Evolutionary conservation across 2,888 invertebrate species (phyloP).

Genomic region (Hemaris fuciformis): DNA sequence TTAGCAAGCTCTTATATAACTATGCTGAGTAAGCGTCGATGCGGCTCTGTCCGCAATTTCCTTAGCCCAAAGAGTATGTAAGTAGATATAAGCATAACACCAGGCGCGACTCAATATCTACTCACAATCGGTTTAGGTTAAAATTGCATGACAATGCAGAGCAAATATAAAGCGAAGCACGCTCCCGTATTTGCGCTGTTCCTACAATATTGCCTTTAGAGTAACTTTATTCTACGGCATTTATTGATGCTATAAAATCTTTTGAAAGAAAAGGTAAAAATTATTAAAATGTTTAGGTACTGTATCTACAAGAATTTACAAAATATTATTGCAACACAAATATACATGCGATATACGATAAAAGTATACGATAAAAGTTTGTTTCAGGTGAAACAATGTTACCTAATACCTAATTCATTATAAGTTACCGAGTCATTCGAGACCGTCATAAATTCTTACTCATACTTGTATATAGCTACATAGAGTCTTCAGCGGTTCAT

Average conservation of each 20-base stretch:
- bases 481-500: background rate
- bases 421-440: background rate
- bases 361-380: background rate
- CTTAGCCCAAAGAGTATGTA: conserved; percentile 37
- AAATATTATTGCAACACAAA: too few species aligned
- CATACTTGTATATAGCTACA: background rate
- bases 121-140: conserved; percentile 65
- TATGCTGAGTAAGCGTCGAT: conserved; percentile 68
- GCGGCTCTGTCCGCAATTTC: conserved; percentile 66
- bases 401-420: background rate
- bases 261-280: too few species aligned
- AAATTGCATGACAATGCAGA: conserved; percentile 72
- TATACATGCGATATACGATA: background rate
- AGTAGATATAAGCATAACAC: conserved; percentile 42
- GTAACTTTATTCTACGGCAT: conserved; percentile 38
- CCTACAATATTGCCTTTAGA: conserved; percentile 55
- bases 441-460: background rate
- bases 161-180: conserved; percentile 61
- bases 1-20: conserved; percentile 43
- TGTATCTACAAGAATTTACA: too few species aligned
- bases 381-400: background rate
- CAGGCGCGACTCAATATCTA: conserved; percentile 58
- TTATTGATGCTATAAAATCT: too few species aligned
- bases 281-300: too few species aligned
- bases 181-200: conserved; percentile 48